Percentiles rank a stretch among this genome's conserved stretches.
Evolutionary conservation across 2,797 vertebrate species (phyloP).

Genomic region (Pangasius larnaudii): DNA sequence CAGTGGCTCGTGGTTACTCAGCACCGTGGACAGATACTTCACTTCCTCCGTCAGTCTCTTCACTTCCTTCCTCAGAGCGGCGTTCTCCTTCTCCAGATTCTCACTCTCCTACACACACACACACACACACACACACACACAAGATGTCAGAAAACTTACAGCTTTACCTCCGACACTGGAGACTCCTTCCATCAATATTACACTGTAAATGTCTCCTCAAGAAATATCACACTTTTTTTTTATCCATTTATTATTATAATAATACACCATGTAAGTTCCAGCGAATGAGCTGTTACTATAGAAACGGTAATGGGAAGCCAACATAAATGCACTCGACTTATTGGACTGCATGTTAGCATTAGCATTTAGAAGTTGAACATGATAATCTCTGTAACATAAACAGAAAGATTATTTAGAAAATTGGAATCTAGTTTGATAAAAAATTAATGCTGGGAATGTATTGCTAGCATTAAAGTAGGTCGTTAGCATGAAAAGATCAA

Average conservation of each 20-base stretch:
- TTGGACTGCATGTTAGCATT: not conserved
- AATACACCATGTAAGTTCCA: not conserved
- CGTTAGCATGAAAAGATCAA: slow-evolving; percentile 5
- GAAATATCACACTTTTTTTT: not conserved
- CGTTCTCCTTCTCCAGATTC: slow-evolving; percentile 92
- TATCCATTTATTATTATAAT: not conserved
- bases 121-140: slow-evolving; percentile 42
- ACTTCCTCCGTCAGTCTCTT: slow-evolving; percentile 91
- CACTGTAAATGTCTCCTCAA: not conserved
- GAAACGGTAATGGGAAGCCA: not conserved
- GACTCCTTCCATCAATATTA: slow-evolving; percentile 5
- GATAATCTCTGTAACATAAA: not conserved
- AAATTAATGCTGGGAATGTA: not conserved
- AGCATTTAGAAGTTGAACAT: not conserved
- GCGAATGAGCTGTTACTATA: not conserved
- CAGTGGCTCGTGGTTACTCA: slow-evolving; percentile 89
- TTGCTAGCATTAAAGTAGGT: not conserved
- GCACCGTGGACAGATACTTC: slow-evolving; percentile 87
- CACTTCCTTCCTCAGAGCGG: slow-evolving; percentile 91
- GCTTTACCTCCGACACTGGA: not conserved
- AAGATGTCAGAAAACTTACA: not conserved
- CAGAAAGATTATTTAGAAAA: not conserved
- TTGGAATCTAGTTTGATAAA: not conserved
- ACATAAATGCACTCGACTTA: no score
- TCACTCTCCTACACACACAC: slow-evolving; percentile 88